phyloP scores from a whole-genome alignment of 1,140 invertebrate species.

The Aphelenchoides avenae region DNA sequence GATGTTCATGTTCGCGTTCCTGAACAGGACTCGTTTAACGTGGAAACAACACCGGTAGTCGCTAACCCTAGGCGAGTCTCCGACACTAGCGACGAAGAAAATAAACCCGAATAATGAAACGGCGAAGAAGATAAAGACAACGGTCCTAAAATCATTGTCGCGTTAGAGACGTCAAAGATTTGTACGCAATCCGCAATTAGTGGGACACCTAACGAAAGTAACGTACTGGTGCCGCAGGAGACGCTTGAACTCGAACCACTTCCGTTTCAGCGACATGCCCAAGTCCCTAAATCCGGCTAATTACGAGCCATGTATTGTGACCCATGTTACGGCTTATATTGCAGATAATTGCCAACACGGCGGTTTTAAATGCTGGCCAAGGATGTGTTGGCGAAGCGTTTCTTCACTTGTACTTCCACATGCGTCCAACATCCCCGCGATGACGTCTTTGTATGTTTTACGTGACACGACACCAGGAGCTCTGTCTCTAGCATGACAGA shows the following conservation, averaged over 20 bases:
- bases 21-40: constrained; percentile 10
- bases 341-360: no score
- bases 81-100: constrained; percentile 23
- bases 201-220: constrained; percentile 11
- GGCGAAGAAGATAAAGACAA: constrained; percentile 31
- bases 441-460: no score
- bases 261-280: constrained; percentile 42
- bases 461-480: no score
- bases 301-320: no score
- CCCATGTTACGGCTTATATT: no score
- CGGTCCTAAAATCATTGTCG: constrained; percentile 28
- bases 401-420: no score
- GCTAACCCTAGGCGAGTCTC: constrained; percentile 1
- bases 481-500: no score
- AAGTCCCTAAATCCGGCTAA: no score
- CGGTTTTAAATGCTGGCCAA: no score
- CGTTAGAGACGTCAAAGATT: constrained; percentile 11
- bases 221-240: constrained; percentile 43
- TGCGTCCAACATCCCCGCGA: no score
- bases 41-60: constrained; percentile 15
- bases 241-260: constrained; percentile 31
- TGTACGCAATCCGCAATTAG: constrained; percentile 7
- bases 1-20: constrained; percentile 4
- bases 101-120: constrained; percentile 36
- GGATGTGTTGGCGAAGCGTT: no score